Percentiles rank a stretch among this genome's conserved stretches.
Conservation (phyloP, 1,140 invertebrate genomes). For the Drosophila bocki region DNA sequence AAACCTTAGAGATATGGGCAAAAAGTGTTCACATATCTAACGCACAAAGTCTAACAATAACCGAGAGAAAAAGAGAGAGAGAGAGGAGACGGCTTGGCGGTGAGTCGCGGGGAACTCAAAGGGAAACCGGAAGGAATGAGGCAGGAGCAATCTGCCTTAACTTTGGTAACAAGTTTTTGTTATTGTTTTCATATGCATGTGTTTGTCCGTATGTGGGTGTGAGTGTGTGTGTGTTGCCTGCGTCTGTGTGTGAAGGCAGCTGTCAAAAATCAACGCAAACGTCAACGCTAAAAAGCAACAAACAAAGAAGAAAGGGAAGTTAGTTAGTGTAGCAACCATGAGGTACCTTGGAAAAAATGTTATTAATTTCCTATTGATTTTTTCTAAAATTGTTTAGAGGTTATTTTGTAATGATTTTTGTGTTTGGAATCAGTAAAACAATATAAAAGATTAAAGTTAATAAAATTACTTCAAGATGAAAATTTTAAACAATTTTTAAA, state of each 20-base stretch:
- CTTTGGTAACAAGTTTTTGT: constrained; percentile 82
- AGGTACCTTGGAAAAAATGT: not conserved
- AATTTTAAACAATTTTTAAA: too few species aligned
- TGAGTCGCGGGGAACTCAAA: not conserved
- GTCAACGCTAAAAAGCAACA: constrained; percentile 77
- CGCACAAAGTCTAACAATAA: constrained; percentile 80
- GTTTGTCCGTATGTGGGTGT: constrained; percentile 21
- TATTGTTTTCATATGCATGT: constrained; percentile 63
- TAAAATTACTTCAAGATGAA: not conserved
- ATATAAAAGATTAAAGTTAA: too few species aligned
- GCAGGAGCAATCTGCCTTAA: constrained; percentile 74
- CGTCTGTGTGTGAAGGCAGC: constrained; percentile 74
- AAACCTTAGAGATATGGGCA: constrained; percentile 80
- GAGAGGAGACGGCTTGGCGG: not conserved
- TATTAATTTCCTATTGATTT: not conserved
- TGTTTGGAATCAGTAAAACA: too few species aligned
- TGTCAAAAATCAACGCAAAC: constrained; percentile 82
- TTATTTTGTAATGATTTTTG: not conserved
- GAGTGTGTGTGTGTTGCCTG: constrained; percentile 22
- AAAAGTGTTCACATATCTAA: constrained; percentile 68
- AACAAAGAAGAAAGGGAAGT: constrained; percentile 32
- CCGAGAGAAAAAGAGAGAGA: constrained; percentile 27
- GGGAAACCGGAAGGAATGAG: constrained; percentile 16
- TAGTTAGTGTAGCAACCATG: not conserved
- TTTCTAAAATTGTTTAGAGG: not conserved